Base-by-base conservation (phyloP, 1,140 invertebrate species). In the Dryas iulia region DNA sequence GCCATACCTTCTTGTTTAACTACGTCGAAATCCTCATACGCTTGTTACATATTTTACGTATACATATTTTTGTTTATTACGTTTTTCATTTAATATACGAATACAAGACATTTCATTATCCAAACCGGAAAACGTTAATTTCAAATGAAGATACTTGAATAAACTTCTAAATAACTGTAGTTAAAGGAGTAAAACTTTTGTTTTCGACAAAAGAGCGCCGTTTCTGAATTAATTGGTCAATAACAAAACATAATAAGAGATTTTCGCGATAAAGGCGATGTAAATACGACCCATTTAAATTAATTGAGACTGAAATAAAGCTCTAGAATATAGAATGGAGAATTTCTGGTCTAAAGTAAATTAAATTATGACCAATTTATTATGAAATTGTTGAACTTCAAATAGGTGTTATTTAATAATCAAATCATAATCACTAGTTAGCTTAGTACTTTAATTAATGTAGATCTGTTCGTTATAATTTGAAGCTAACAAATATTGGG, bases 161-260 rank as follows among this genome's bases (percentile, higher is more conserved):
- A 52, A 61, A 61, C 59, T 47, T 47, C 23, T 47, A 24, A 61
- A 61, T 47, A 28, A 26, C 59, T 28, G 35, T 61, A 52, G 35
- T 61, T 61, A 52, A 31, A 26, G 60, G 52, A 63, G 24, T 26
- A 11, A 63, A 54, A 54, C 10, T 63, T 63, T 54, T 54, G 52
- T 54, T 28, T n/a, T 33, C 12, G 24, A 63, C 60, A 63, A 63
- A 63, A 47, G 18, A 39, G 25, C 35, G 33, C 60, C 52, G 56
- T 18, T 56, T 31, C 52, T 24, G 52, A 63, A 54, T 63, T 63
- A 31, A 62, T 62, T 53, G 25, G 60, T 21, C 60, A 54, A 62
- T 54, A 53, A 62, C 10, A 54, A 47, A 62, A 54, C 23, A 54
- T 54, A 6, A 54, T 25, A 54, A 24, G 23, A 25, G 53, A 25